Base-by-base conservation (phyloP, 2,113 vertebrate species). In the Podocnemis expansa region DNA sequence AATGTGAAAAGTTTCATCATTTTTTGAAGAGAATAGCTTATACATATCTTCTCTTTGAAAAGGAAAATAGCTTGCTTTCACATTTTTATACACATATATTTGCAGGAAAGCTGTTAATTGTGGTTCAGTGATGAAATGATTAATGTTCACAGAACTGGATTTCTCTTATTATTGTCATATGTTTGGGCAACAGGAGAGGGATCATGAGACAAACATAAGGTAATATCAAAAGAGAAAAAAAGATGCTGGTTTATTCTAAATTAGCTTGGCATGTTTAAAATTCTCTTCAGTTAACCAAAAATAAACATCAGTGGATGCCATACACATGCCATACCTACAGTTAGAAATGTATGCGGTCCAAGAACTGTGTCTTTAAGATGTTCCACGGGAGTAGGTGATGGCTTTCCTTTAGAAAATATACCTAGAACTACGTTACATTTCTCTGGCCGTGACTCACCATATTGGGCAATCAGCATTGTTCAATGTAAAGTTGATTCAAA, bases 201-300 rank as follows among this genome's bases (percentile, higher is more conserved):
- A 91, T 34, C 24, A 58, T 27, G 43, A 55, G 17, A 51, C 22
- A 43, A 43, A 14, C 34, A 38, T 83, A 1, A n/a, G 54, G n/a
- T 67, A 78, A 14, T 81, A 79, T 67, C 24, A 58, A 51, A 86
- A 78, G 60, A 63, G 5, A 22, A 73, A 4, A n/a, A 41, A 78
- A 88, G 3, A 21, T 88, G 8, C 88, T 89, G 1, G 1, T 90
- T 93, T 93, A 52, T 82, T 70, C 8, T 3, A 52, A 56, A 52
- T 90, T 93, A 76, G 51, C 12, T 78, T 86, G 82, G 47, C 25
- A 41, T 17, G 31, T 51, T 87, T 70, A 94, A n/a, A 93, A 85
- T 76, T 81, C 12, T 88, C 83, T 17, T 89, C 22, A 60, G 79
- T 79, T 76, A 76, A 41, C 38, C 38, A 45, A 25, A 76, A 43